Conservation (phyloP, 2,888 invertebrate species). For the Maniola hyperantus region DNA sequence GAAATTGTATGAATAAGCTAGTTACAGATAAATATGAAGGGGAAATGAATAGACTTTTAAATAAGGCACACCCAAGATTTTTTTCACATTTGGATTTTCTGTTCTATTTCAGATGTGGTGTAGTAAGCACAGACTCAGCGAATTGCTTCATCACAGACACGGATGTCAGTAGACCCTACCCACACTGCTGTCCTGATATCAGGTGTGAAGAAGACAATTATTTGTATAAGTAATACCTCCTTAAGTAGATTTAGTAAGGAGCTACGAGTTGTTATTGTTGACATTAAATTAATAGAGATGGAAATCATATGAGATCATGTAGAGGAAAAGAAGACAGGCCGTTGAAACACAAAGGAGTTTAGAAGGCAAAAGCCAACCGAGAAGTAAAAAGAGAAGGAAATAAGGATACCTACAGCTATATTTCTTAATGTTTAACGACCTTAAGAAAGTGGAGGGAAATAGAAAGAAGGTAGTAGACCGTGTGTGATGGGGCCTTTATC, state of each 20-base stretch:
- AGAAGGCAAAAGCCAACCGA: not conserved
- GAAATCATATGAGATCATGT: not conserved
- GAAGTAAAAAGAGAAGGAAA: too few species aligned
- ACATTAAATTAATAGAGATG: conserved; percentile 13
- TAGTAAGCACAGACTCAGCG: conserved; percentile 45
- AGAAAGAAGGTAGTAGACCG: too few species aligned
- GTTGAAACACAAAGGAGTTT: not conserved
- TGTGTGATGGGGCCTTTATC: too few species aligned
- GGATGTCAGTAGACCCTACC: conserved; percentile 58
- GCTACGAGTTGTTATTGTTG: conserved; percentile 19
- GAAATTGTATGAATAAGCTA: too few species aligned
- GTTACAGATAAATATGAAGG: too few species aligned
- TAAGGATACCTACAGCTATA: too few species aligned
- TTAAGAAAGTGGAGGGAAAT: too few species aligned
- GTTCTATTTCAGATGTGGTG: conserved; percentile 59
- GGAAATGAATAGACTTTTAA: not conserved
- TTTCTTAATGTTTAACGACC: too few species aligned
- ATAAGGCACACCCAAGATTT: not conserved
- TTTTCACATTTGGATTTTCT: not conserved
- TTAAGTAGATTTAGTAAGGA: conserved; percentile 13
- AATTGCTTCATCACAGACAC: conserved; percentile 53
- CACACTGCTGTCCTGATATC: conserved; percentile 57
- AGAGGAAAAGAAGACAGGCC: not conserved
- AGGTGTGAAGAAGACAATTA: conserved; percentile 62
- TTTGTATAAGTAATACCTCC: conserved; percentile 30